Conservation (phyloP, 2,113 vertebrate species). For the Corydoras sp. region DNA sequence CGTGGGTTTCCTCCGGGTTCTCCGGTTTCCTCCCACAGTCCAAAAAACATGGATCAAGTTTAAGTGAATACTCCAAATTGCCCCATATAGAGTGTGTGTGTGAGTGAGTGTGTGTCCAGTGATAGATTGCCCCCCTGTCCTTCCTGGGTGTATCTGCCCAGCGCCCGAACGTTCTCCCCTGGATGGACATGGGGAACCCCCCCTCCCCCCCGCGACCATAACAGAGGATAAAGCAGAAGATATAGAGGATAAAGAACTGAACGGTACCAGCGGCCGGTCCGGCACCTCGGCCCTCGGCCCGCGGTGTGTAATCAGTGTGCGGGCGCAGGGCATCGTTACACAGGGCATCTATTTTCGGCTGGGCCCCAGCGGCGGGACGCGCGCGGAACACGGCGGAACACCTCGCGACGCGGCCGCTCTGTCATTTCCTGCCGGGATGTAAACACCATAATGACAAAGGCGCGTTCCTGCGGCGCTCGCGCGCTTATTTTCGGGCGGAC, state of each 20-base stretch:
- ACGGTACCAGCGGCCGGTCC: background rate
- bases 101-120: too few relatives aligned
- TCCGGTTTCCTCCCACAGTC: too few relatives aligned
- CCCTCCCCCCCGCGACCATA: too few relatives aligned
- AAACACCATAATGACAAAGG: slow-evolving; percentile 21
- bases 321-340: background rate
- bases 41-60: too few relatives aligned
- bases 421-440: slow-evolving; percentile 13
- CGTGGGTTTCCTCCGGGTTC: too few relatives aligned
- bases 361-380: background rate
- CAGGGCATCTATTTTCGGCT: slow-evolving; percentile 14
- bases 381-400: background rate
- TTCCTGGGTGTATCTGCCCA: too few relatives aligned
- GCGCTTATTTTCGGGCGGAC: slow-evolving; percentile 9
- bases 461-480: background rate
- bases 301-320: slow-evolving; percentile 3
- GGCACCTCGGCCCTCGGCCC: slow-evolving; percentile 4
- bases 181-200: too few relatives aligned
- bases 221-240: too few relatives aligned
- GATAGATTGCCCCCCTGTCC: too few relatives aligned
- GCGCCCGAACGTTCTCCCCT: too few relatives aligned
- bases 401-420: slow-evolving; percentile 12
- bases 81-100: too few relatives aligned
- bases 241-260: background rate
- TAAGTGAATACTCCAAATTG: too few relatives aligned